A percentile compares a stretch with the other conserved stretches of the same genome.
Evolutionary conservation across 2,113 vertebrate species (phyloP).

Genomic region (Copsychus sechellarum): DNA sequence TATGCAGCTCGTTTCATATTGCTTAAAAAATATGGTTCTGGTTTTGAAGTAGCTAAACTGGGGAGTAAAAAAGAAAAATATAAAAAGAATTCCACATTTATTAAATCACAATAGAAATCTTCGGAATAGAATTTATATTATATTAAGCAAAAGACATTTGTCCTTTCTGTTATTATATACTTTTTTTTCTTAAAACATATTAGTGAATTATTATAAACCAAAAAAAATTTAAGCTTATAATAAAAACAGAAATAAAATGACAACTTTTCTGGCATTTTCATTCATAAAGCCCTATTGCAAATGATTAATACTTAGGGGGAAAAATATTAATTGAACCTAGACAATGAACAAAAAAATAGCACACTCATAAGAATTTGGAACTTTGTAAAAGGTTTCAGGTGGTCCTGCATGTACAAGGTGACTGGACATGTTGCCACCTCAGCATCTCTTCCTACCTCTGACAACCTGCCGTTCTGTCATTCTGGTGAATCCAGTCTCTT

Average conservation of each 20-base stretch:
- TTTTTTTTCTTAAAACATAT: neutral
- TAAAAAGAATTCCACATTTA: neutral
- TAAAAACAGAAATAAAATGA: neutral
- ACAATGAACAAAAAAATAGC: neutral
- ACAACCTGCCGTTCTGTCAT: neutral
- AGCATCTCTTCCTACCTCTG: neutral
- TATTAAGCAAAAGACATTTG: neutral
- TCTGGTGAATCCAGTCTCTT: neutral
- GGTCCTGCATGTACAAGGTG: rapidly evolving
- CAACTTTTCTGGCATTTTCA: neutral
- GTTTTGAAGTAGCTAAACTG: neutral
- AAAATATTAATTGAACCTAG: neutral
- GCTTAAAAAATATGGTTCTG: neutral
- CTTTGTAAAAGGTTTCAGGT: neutral
- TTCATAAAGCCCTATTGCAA: neutral
- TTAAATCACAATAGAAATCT: neutral
- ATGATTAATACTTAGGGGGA: neutral
- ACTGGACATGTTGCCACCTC: neutral
- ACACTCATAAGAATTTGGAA: neutral
- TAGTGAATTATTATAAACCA: neutral
- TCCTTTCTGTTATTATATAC: neutral
- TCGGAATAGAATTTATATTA: neutral
- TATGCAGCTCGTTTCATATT: neutral
- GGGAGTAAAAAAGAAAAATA: neutral
- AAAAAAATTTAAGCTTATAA: neutral